phyloP scores from a whole-genome alignment of 2,113 vertebrate species.

The Embiotoca jacksoni region DNA sequence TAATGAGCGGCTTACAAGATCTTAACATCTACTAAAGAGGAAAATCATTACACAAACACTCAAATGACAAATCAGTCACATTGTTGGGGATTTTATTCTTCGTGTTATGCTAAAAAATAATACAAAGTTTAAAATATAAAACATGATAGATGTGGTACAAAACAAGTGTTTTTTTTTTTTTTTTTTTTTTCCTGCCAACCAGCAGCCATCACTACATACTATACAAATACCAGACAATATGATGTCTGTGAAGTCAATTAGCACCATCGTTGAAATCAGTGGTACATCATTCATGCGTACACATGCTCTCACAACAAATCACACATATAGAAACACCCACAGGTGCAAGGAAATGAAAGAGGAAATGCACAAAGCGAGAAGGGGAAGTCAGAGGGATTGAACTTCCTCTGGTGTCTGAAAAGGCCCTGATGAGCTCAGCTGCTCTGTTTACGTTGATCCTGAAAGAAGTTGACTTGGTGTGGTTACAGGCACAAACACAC shows the following conservation, averaged over 20 bases:
- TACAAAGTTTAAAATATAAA: constrained; percentile 60
- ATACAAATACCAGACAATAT: constrained; percentile 59
- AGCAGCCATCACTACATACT: constrained; percentile 73
- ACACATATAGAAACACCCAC: constrained; percentile 36
- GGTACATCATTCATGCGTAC: constrained; percentile 51
- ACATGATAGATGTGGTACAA: constrained; percentile 50
- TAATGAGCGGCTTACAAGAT: neutral
- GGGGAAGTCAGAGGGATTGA: constrained; percentile 60
- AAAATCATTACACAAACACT: constrained; percentile 19
- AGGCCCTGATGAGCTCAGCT: constrained; percentile 48
- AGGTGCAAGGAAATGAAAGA: constrained; percentile 74
- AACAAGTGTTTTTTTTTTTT: constrained; percentile 21
- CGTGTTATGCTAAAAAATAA: constrained; percentile 44
- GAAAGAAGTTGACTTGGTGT: constrained; percentile 2
- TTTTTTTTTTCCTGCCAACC: constrained; percentile 68
- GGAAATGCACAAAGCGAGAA: constrained; percentile 56
- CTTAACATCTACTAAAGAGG: no score
- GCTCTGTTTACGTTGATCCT: constrained; percentile 11
- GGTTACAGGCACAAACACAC: constrained; percentile 12
- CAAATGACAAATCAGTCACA: constrained; percentile 66
- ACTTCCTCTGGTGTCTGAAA: constrained; percentile 67
- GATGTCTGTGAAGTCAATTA: constrained; percentile 65
- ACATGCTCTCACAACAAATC: constrained; percentile 36
- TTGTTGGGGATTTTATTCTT: constrained; percentile 74
- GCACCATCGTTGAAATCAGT: constrained; percentile 77